Evolutionary conservation across 2,113 vertebrate genomes (phyloP).

Genomic region (Rhipidura dahli): DNA sequence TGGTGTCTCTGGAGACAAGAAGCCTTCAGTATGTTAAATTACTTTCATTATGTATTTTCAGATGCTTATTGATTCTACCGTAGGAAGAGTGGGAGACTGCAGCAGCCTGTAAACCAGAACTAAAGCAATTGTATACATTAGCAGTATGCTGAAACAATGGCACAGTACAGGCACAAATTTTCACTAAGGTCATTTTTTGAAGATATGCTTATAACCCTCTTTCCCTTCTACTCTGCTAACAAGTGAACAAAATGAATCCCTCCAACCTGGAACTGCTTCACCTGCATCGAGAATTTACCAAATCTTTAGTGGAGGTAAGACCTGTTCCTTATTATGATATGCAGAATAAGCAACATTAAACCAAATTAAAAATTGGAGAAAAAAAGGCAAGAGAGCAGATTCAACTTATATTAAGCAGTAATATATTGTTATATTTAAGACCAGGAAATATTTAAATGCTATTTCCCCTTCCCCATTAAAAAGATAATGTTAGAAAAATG

Average conservation of each 20-base stretch:
- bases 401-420: constrained; percentile 49
- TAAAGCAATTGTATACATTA: constrained; percentile 71
- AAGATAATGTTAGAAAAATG: constrained; percentile 36
- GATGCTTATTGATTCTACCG: constrained; percentile 79
- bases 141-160: constrained; percentile 80
- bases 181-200: constrained; percentile 75
- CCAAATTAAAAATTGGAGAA: not conserved
- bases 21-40: constrained; percentile 81
- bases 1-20: constrained; percentile 77
- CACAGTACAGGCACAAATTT: constrained; percentile 73
- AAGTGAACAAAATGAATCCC: constrained; percentile 79
- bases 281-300: constrained; percentile 74
- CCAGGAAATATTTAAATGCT: not conserved
- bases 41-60: constrained; percentile 82
- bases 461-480: constrained; percentile 3
- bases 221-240: constrained; percentile 73
- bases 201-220: constrained; percentile 72
- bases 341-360: constrained; percentile 50
- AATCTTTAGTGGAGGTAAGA: constrained; percentile 79
- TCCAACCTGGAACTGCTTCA: constrained; percentile 75
- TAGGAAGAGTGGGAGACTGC: constrained; percentile 76
- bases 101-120: constrained; percentile 76
- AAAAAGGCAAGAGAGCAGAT: constrained; percentile 9
- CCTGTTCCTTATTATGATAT: constrained; percentile 72
- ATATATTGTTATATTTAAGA: constrained; percentile 29